These are phyloP conservation scores for Thelaira solivaga DNA, from an alignment of 2,888 invertebrate genomes.

Conservation along the genomic window DNA sequence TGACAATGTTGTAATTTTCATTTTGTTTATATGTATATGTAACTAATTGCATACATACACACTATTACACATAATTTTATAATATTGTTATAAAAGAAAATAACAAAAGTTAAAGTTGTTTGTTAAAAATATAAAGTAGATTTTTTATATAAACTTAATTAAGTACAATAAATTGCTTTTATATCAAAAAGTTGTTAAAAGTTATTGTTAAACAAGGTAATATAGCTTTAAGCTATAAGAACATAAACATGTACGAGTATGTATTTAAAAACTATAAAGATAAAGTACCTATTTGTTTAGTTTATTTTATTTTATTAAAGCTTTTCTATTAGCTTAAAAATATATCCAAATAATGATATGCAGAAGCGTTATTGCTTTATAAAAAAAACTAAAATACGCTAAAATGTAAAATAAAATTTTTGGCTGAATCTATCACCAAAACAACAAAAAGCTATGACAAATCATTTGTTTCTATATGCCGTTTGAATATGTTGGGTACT, in stretches of 20 bases:
- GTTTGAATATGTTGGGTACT: too few relatives aligned
- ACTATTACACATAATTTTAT: too few relatives aligned
- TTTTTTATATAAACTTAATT: slow-evolving; percentile 45
- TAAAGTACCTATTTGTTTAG: neutral
- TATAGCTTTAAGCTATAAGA: slow-evolving; percentile 40
- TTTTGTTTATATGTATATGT: neutral
- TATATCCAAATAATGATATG: neutral
- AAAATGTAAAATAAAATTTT: neutral
- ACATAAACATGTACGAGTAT: neutral
- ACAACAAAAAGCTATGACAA: slow-evolving; percentile 18
- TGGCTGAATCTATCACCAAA: slow-evolving; percentile 1
- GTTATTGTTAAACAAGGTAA: slow-evolving; percentile 50
- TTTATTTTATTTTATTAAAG: neutral
- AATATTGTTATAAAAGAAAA: slow-evolving; percentile 19
- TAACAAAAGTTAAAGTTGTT: slow-evolving; percentile 31
- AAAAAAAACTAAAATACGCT: too few relatives aligned
- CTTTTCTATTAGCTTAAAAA: neutral
- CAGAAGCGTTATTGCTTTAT: neutral
- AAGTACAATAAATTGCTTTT: slow-evolving; percentile 41
- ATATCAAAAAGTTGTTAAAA: slow-evolving; percentile 52
- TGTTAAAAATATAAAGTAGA: slow-evolving; percentile 42
- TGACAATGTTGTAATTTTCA: neutral
- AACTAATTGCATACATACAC: neutral
- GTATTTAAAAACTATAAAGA: too few relatives aligned
- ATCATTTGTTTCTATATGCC: too few relatives aligned